Conservation (phyloP, 2,888 invertebrate species). For the Drosophila emarginata region DNA sequence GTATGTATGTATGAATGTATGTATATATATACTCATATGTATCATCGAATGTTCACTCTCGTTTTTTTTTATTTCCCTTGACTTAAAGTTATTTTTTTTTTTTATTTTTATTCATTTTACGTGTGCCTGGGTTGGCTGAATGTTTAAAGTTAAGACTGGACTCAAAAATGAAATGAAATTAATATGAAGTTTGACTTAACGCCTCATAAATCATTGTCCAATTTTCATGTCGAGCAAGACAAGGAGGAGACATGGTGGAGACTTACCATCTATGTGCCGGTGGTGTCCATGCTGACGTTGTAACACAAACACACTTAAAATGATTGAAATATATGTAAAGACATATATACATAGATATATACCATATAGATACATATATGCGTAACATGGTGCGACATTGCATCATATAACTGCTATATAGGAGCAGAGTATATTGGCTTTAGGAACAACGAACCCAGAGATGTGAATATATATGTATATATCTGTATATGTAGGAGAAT, state of each 20-base stretch:
- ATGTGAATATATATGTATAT: slow-evolving; percentile 11
- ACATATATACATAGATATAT: slow-evolving; percentile 10
- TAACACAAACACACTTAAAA: slow-evolving; percentile 75
- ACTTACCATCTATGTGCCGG: slow-evolving; percentile 43
- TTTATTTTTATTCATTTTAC: slow-evolving; percentile 40
- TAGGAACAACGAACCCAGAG: slow-evolving; percentile 5
- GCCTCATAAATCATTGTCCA: slow-evolving; percentile 78
- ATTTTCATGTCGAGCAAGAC: slow-evolving; percentile 60
- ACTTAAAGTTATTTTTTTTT: slow-evolving; percentile 42
- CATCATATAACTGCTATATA: slow-evolving; percentile 32
- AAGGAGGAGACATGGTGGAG: slow-evolving; percentile 19
- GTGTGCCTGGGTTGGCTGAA: slow-evolving; percentile 32
- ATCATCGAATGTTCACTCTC: slow-evolving; percentile 35
- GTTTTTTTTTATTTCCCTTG: slow-evolving; percentile 47
- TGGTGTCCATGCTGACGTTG: slow-evolving; percentile 55
- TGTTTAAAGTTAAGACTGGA: slow-evolving; percentile 55
- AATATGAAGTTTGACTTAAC: slow-evolving; percentile 78
- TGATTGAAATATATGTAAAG: slow-evolving; percentile 74
- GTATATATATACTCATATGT: neutral
- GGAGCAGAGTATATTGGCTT: slow-evolving; percentile 51
- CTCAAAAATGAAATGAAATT: slow-evolving; percentile 74
- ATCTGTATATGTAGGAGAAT: slow-evolving; percentile 35
- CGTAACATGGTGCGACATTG: slow-evolving; percentile 65
- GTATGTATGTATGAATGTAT: neutral
- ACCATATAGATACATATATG: slow-evolving; percentile 49